A percentile compares a stretch with the other conserved stretches of the same genome.
Evolutionary conservation across 53 echinoderm and acorn worm species (phyloP).

Genomic region (Astropecten irregularis): DNA sequence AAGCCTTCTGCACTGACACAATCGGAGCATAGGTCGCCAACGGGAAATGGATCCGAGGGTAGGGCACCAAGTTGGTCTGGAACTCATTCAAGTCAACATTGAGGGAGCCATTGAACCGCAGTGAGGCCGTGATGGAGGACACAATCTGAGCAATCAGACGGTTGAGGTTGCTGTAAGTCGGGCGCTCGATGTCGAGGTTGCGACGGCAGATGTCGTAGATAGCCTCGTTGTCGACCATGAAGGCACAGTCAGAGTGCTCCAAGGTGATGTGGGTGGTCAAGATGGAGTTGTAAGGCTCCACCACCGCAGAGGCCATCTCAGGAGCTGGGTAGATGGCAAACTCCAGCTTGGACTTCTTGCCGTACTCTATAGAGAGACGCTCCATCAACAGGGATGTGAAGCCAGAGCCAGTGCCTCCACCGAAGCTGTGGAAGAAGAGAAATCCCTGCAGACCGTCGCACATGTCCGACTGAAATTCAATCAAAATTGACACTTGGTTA

Average conservation of each 20-base stretch:
- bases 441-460: constrained; percentile 53
- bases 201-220: constrained; percentile 88
- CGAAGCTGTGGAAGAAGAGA: constrained; percentile 51
- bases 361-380: constrained; percentile 85
- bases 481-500: too few relatives aligned
- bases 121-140: constrained; percentile 77
- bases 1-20: too few relatives aligned
- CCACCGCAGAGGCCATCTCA: neutral
- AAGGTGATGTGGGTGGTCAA: constrained; percentile 86
- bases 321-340: constrained; percentile 86
- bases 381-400: constrained; percentile 70
- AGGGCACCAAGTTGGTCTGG: too few relatives aligned
- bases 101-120: too few relatives aligned
- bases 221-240: constrained; percentile 94
- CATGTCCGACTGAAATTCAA: too few relatives aligned
- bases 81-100: too few relatives aligned
- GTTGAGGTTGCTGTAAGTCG: constrained; percentile 86
- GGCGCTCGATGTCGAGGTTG: constrained; percentile 89
- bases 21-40: too few relatives aligned
- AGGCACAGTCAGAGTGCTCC: constrained; percentile 85
- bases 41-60: too few relatives aligned
- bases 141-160: constrained; percentile 87
- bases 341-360: constrained; percentile 97
- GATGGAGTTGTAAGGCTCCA: constrained; percentile 88
- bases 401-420: constrained; percentile 62